Evolutionary conservation across 92 coral and sea anemone genomes (phyloP).

Genomic region (Zoanthus sansibaricus): DNA sequence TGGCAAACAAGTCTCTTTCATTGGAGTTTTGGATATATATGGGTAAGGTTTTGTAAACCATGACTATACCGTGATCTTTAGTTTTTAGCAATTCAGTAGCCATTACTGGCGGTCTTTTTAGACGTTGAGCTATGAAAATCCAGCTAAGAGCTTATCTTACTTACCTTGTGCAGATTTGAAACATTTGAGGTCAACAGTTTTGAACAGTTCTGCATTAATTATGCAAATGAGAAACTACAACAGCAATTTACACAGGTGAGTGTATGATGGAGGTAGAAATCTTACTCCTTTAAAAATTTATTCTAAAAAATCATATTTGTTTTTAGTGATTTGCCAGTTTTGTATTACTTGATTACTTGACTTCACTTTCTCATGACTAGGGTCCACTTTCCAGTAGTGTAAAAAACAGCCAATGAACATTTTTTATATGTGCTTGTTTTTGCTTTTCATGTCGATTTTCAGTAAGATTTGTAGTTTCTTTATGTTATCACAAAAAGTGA

Average conservation of each 20-base stretch:
- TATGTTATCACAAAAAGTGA: too few relatives aligned
- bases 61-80: not conserved
- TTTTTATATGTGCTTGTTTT: too few relatives aligned
- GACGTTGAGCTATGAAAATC: not conserved
- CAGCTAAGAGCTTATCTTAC: not conserved
- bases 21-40: conserved; percentile 97
- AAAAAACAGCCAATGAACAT: too few relatives aligned
- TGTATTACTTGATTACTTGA: too few relatives aligned
- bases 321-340: too few relatives aligned
- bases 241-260: conserved; percentile 97
- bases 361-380: too few relatives aligned
- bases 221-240: conserved; percentile 97
- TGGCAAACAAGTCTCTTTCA: conserved; percentile 82
- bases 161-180: conserved; percentile 78
- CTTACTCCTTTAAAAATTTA: too few relatives aligned
- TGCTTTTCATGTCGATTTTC: too few relatives aligned
- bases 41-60: conserved; percentile 70
- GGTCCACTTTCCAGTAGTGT: too few relatives aligned
- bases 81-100: not conserved
- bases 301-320: too few relatives aligned
- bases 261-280: not conserved
- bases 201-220: conserved; percentile 97
- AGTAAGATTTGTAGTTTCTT: too few relatives aligned
- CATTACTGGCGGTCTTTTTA: not conserved
- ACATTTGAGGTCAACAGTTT: conserved; percentile 97